phyloP scores from a whole-genome alignment of 2,888 invertebrate genomes.

The Caenorhabditis auriculariae region DNA sequence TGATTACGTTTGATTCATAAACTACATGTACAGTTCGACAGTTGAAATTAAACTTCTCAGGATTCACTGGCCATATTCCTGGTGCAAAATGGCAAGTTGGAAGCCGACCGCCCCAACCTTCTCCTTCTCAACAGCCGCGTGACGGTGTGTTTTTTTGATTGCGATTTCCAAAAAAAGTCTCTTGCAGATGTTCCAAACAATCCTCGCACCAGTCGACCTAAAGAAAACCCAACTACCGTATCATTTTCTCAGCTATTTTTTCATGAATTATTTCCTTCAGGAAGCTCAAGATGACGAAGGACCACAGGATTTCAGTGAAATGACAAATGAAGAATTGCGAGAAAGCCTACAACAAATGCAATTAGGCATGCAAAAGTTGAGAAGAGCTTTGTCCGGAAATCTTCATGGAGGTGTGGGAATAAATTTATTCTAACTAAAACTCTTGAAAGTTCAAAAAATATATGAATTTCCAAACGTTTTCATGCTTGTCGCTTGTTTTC shows the following conservation, averaged over 20 bases:
- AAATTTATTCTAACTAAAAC: background rate
- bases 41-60: conserved; percentile 8
- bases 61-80: conserved; percentile 47
- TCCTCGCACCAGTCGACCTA: too few species aligned
- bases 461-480: too few species aligned
- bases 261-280: background rate
- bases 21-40: background rate
- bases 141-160: too few species aligned
- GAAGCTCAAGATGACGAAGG: conserved; percentile 6
- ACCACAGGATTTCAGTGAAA: conserved; percentile 18
- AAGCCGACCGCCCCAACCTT: conserved; percentile 23
- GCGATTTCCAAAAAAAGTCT: too few species aligned
- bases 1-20: background rate
- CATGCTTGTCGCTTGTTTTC: background rate
- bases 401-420: background rate
- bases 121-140: too few species aligned
- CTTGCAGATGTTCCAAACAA: too few species aligned
- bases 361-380: conserved; percentile 28
- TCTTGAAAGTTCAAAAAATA: background rate
- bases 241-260: too few species aligned
- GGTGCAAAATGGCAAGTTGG: conserved; percentile 49
- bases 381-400: conserved; percentile 13
- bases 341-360: conserved; percentile 20
- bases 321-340: conserved; percentile 29
- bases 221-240: too few species aligned